Percentiles rank a stretch among this genome's conserved stretches.
Evolutionary conservation across 2,888 invertebrate genomes (phyloP).

Genomic region (Papilio gigon): DNA sequence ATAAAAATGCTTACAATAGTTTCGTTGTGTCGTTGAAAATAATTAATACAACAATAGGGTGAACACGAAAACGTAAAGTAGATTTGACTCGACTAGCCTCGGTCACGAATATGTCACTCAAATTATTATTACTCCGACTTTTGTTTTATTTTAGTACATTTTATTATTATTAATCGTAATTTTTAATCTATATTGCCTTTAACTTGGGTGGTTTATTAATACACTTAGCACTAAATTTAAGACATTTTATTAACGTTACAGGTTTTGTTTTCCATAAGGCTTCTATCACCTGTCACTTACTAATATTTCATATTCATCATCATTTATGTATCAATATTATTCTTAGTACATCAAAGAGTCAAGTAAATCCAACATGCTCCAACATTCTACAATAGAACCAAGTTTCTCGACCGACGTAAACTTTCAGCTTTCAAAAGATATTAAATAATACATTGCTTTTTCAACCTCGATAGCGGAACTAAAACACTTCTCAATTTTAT

Average conservation of each 20-base stretch:
- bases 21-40: conserved; percentile 16
- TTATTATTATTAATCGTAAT: neutral
- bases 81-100: neutral
- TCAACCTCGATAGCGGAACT: neutral
- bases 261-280: too few relatives aligned
- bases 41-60: conserved; percentile 16
- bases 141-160: neutral
- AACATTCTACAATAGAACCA: neutral
- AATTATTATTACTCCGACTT: neutral
- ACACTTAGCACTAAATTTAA: too few relatives aligned
- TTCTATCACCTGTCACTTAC: too few relatives aligned
- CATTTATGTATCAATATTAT: neutral
- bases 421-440: conserved; percentile 16
- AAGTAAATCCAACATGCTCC: neutral
- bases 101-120: neutral
- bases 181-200: neutral
- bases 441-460: conserved; percentile 10
- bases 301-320: neutral
- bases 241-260: too few relatives aligned
- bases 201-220: neutral
- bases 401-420: neutral
- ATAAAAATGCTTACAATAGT: neutral
- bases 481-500: neutral
- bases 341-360: neutral
- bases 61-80: conserved; percentile 8